phyloP scores from a whole-genome alignment of 2,797 vertebrate genomes.

The Zalophus californianus region DNA sequence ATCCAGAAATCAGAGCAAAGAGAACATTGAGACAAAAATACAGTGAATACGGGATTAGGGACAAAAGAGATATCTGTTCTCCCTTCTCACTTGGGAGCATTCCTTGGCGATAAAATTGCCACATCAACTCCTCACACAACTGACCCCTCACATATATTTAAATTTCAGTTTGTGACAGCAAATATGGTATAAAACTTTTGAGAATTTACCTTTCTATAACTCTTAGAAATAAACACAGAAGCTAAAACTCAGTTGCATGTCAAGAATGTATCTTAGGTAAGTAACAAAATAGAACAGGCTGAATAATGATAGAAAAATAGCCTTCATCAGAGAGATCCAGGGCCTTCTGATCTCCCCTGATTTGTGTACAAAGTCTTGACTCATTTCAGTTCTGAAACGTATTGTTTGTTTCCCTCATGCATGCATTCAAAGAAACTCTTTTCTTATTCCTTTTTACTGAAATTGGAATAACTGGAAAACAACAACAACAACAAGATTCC shows the following conservation, averaged over 20 bases:
- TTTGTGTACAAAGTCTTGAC: slow-evolving; percentile 58
- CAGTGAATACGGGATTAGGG: not conserved
- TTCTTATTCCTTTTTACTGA: slow-evolving; percentile 45
- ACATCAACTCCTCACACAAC: not conserved
- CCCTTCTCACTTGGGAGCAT: not conserved
- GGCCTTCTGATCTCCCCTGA: slow-evolving; percentile 53
- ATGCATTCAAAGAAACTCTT: slow-evolving; percentile 18
- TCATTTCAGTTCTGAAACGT: slow-evolving; percentile 57
- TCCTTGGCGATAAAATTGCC: not conserved
- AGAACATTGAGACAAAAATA: not conserved
- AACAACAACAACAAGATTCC: not conserved
- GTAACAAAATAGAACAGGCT: slow-evolving; percentile 36
- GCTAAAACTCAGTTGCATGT: slow-evolving; percentile 18
- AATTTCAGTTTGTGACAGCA: not conserved
- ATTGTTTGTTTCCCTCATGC: slow-evolving; percentile 13
- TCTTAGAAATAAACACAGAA: not conserved
- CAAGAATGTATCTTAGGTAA: not conserved
- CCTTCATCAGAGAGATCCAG: slow-evolving; percentile 31
- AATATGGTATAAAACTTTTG: not conserved
- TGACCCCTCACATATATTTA: not conserved
- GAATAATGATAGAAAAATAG: slow-evolving; percentile 37
- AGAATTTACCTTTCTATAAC: not conserved
- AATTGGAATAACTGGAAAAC: slow-evolving; percentile 49
- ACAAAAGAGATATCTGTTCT: not conserved
- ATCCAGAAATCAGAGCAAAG: not conserved